Evolutionary conservation across 2,888 invertebrate species (phyloP).

Genomic region (Esperia sulphurella): DNA sequence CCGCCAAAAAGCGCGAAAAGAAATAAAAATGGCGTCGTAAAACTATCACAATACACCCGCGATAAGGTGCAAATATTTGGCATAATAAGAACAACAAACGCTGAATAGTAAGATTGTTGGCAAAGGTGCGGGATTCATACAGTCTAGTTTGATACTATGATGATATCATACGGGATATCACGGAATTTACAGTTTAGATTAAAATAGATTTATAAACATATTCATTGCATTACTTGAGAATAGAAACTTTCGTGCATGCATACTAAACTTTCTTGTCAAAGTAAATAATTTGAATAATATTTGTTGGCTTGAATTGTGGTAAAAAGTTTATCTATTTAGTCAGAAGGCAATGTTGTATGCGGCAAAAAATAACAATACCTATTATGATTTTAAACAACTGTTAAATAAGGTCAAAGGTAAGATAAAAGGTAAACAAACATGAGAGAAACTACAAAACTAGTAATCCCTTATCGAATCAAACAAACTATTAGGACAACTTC

Average conservation of each 20-base stretch:
- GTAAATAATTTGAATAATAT: too few relatives aligned
- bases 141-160: slow-evolving; percentile 30
- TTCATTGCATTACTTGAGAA: too few relatives aligned
- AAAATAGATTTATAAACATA: too few relatives aligned
- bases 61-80: slow-evolving; percentile 69
- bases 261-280: too few relatives aligned
- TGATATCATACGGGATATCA: slow-evolving; percentile 42
- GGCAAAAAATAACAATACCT: too few relatives aligned
- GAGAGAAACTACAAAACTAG: slow-evolving; percentile 43
- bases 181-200: slow-evolving; percentile 19
- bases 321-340: too few relatives aligned
- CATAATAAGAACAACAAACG: slow-evolving; percentile 62
- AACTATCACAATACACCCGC: slow-evolving; percentile 51
- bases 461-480: slow-evolving; percentile 59
- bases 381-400: not conserved
- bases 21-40: slow-evolving; percentile 53
- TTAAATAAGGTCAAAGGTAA: not conserved
- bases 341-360: too few relatives aligned
- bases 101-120: slow-evolving; percentile 64
- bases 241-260: too few relatives aligned
- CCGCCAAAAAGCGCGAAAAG: slow-evolving; percentile 43
- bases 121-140: slow-evolving; percentile 39
- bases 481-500: slow-evolving; percentile 71
- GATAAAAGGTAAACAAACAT: not conserved
- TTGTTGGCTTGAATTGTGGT: too few relatives aligned